A percentile compares a stretch with the other conserved stretches of the same genome.
phyloP scores from a whole-genome alignment of 2,888 invertebrate genomes.

The Orthosia incerta region DNA sequence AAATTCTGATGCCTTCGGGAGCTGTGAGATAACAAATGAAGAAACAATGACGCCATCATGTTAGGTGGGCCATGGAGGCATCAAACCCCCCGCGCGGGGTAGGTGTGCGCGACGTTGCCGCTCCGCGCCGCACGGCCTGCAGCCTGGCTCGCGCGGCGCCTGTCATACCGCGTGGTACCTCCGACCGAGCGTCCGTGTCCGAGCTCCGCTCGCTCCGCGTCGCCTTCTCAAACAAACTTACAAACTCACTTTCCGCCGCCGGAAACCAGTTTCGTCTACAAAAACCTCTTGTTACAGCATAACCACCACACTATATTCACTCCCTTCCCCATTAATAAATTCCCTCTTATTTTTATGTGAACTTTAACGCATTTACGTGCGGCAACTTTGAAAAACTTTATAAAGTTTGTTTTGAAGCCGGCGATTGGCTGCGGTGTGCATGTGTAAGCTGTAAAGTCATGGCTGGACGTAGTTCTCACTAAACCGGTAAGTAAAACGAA shows the following conservation, averaged over 20 bases:
- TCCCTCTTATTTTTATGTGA: conserved; percentile 67
- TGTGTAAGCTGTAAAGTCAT: conserved; percentile 82
- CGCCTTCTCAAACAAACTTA: conserved; percentile 80
- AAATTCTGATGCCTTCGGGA: conserved; percentile 76
- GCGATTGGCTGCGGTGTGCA: conserved; percentile 74
- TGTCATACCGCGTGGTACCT: conserved; percentile 82
- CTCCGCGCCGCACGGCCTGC: conserved; percentile 72
- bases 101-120: conserved; percentile 81
- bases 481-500: conserved; percentile 89
- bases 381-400: conserved; percentile 81
- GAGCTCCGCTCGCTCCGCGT: conserved; percentile 72
- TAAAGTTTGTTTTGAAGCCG: conserved; percentile 83
- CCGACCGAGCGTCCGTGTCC: conserved; percentile 79
- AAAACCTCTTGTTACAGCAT: conserved; percentile 75
- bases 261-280: conserved; percentile 81
- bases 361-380: conserved; percentile 71
- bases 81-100: conserved; percentile 75
- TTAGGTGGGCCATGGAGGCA: conserved; percentile 75
- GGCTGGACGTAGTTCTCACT: conserved; percentile 84
- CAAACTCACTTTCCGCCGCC: conserved; percentile 83
- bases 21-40: conserved; percentile 81
- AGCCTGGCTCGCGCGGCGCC: conserved; percentile 61
- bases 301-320: conserved; percentile 72
- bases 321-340: conserved; percentile 70
- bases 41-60: conserved; percentile 82